Evolutionary conservation across 2,888 invertebrate genomes (phyloP).

Genomic region (Morinoia aosen): DNA sequence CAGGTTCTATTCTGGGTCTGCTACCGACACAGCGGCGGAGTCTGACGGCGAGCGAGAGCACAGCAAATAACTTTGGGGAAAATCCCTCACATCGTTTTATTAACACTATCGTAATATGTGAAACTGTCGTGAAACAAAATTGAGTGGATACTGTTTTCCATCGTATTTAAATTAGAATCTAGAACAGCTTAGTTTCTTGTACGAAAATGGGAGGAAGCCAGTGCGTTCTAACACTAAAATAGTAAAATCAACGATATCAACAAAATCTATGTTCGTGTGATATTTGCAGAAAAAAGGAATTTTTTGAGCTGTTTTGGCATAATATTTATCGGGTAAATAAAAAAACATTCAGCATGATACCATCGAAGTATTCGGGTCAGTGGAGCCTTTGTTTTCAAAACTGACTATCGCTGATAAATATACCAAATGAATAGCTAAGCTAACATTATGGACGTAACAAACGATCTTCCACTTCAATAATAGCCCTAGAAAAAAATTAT

Average conservation of each 20-base stretch:
- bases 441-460: too few species aligned
- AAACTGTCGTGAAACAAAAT: not conserved
- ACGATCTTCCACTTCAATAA: not conserved
- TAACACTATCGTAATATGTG: not conserved
- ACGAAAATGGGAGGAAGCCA: not conserved
- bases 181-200: not conserved
- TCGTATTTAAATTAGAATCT: not conserved
- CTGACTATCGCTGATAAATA: not conserved
- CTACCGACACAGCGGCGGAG: not conserved
- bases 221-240: too few species aligned
- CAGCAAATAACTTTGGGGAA: not conserved
- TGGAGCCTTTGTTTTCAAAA: not conserved
- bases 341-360: not conserved
- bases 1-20: not conserved
- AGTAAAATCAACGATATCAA: too few species aligned
- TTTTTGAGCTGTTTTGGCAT: too few species aligned
- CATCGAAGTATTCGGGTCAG: not conserved
- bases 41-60: not conserved
- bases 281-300: too few species aligned
- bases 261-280: too few species aligned
- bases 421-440: not conserved
- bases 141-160: not conserved
- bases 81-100: not conserved
- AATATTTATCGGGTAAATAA: not conserved
- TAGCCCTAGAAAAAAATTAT: too few species aligned